Percentiles rank a stretch among this genome's conserved stretches.
Evolutionary conservation across 2,113 vertebrate genomes (phyloP).

Genomic region (Caranx melampygus): DNA sequence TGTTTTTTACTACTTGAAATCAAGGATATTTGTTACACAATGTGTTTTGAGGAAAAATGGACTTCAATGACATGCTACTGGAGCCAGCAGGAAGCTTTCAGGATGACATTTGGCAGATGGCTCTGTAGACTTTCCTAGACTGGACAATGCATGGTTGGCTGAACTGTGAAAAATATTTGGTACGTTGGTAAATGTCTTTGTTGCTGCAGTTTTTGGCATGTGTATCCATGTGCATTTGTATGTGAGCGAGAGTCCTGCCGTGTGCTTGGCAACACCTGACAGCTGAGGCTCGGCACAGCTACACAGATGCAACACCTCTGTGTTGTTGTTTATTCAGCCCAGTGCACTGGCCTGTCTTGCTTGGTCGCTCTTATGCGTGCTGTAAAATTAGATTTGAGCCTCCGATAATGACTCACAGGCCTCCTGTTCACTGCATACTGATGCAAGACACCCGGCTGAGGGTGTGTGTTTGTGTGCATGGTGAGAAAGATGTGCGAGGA

Average conservation of each 20-base stretch:
- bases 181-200: neutral
- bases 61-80: neutral
- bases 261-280: slow-evolving; percentile 32
- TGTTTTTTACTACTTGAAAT: neutral
- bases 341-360: slow-evolving; percentile 1
- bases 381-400: slow-evolving; percentile 70
- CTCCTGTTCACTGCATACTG: slow-evolving; percentile 49
- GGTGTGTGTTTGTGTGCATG: slow-evolving; percentile 7
- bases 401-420: slow-evolving; percentile 51
- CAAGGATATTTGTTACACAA: neutral
- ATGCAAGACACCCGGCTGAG: slow-evolving; percentile 34
- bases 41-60: neutral
- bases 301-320: slow-evolving; percentile 27
- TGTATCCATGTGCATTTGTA: neutral
- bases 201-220: slow-evolving; percentile 5
- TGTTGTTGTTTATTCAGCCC: slow-evolving; percentile 56
- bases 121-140: neutral
- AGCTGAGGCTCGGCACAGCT: slow-evolving; percentile 32
- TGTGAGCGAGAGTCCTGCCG: neutral
- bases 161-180: neutral
- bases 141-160: neutral
- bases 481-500: neutral
- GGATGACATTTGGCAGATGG: neutral
- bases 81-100: neutral
- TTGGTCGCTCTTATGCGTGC: neutral